phyloP scores from a whole-genome alignment of 1,140 invertebrate genomes.

The Pentalonia nigronervosa region DNA sequence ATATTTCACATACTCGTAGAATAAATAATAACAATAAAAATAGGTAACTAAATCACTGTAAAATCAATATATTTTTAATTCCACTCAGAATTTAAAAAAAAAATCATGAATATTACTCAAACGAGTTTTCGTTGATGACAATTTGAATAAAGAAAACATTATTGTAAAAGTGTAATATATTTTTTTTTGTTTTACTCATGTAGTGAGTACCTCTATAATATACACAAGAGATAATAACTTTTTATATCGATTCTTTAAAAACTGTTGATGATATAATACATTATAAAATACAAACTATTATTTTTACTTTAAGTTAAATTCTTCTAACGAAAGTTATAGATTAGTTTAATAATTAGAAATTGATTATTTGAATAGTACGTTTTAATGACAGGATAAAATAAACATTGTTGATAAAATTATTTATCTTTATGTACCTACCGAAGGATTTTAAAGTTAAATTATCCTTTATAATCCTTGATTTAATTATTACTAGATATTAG shows the following conservation, averaged over 20 bases:
- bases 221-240: not conserved
- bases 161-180: not conserved
- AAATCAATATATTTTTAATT: not conserved
- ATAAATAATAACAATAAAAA: not conserved
- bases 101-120: not conserved
- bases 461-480: not conserved
- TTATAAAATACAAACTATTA: not conserved
- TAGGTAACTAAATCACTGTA: not conserved
- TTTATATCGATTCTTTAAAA: not conserved
- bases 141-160: not conserved
- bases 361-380: not conserved
- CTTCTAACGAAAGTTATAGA: not conserved
- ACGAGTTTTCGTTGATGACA: not conserved
- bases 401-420: not conserved
- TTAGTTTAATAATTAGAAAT: not conserved
- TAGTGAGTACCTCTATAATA: not conserved
- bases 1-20: not conserved
- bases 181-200: not conserved
- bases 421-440: not conserved
- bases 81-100: no score
- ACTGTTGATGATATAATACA: not conserved
- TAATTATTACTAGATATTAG: not conserved
- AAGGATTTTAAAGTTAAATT: not conserved
- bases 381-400: not conserved
- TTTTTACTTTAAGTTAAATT: not conserved